Evolutionary conservation across 2,113 vertebrate species (phyloP).

Genomic region (Macheiramphus alcinus): DNA sequence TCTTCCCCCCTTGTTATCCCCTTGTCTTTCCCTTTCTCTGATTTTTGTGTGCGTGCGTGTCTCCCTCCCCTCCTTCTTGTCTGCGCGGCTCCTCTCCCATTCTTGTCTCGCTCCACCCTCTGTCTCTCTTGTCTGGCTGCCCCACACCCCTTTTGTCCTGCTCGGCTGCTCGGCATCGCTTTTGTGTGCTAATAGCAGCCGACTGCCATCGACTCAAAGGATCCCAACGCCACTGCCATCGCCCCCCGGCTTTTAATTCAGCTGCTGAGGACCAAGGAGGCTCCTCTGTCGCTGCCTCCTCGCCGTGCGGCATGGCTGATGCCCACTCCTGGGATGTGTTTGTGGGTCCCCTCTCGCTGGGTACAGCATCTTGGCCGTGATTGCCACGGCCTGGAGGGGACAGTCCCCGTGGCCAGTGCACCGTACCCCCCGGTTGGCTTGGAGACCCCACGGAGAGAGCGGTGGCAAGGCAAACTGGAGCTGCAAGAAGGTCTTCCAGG

Average conservation of each 20-base stretch:
- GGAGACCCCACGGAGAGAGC: accelerated
- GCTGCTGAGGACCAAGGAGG: background rate
- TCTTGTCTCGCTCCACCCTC: conserved; percentile 46
- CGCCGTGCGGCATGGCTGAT: accelerated
- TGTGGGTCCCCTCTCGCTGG: accelerated
- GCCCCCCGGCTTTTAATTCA: background rate
- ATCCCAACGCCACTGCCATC: background rate
- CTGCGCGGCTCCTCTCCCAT: background rate
- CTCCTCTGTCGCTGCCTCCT: no score
- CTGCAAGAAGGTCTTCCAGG: background rate
- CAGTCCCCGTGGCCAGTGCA: accelerated
- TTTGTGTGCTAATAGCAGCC: conserved; percentile 31
- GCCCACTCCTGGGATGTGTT: background rate
- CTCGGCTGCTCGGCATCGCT: conserved; percentile 5
- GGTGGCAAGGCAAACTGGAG: background rate
- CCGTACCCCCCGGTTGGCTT: accelerated
- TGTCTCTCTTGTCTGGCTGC: conserved; percentile 16
- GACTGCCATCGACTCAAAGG: background rate
- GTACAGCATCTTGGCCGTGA: background rate
- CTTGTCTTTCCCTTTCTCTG: conserved; percentile 3
- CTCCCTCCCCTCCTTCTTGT: conserved; percentile 18
- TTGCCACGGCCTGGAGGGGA: background rate
- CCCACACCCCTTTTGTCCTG: conserved; percentile 44
- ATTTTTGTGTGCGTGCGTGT: background rate
- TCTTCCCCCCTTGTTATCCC: conserved; percentile 34